These are phyloP conservation scores for Drosophila cardini DNA, from an alignment of 1,140 invertebrate species.

Conservation along the genomic window DNA sequence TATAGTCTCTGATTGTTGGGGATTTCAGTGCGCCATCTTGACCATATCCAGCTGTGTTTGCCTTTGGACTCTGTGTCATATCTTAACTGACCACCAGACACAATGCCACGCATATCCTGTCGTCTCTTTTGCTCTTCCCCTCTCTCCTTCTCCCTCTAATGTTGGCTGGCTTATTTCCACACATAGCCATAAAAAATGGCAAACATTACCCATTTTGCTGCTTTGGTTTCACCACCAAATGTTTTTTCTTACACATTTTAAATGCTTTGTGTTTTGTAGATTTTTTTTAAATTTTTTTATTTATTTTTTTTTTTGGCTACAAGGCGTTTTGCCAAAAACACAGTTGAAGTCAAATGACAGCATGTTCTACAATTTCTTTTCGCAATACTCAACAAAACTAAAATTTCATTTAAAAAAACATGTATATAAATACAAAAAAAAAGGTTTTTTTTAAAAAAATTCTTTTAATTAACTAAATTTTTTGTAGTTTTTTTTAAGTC, in stretches of 20 bases:
- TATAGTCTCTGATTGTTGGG: slow-evolving; percentile 56
- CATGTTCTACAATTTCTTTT: slow-evolving; percentile 28
- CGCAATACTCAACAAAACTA: not conserved
- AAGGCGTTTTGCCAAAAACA: slow-evolving; percentile 64
- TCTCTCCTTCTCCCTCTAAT: not conserved
- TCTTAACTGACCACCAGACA: slow-evolving; percentile 17
- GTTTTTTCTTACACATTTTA: slow-evolving; percentile 52
- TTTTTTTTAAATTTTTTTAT: slow-evolving; percentile 31
- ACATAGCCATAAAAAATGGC: slow-evolving; percentile 51
- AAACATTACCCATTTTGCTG: slow-evolving; percentile 50
- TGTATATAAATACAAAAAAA: not conserved
- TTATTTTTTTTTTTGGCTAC: slow-evolving; percentile 31
- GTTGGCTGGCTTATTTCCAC: slow-evolving; percentile 5
- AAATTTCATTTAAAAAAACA: not conserved
- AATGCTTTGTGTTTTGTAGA: slow-evolving; percentile 41
- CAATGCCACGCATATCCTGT: not conserved
- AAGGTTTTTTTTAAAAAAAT: not conserved
- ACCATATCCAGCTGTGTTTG: slow-evolving; percentile 79
- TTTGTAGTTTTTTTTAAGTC: not conserved
- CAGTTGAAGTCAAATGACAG: not conserved
- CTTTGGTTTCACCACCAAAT: slow-evolving; percentile 7
- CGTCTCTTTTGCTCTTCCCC: slow-evolving; percentile 8
- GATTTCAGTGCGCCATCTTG: slow-evolving; percentile 69
- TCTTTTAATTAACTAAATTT: not conserved
- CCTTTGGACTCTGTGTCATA: slow-evolving; percentile 62